These are phyloP conservation scores for Cheilosia urbana DNA, from an alignment of 2,888 invertebrate species.

Conservation along the genomic window DNA sequence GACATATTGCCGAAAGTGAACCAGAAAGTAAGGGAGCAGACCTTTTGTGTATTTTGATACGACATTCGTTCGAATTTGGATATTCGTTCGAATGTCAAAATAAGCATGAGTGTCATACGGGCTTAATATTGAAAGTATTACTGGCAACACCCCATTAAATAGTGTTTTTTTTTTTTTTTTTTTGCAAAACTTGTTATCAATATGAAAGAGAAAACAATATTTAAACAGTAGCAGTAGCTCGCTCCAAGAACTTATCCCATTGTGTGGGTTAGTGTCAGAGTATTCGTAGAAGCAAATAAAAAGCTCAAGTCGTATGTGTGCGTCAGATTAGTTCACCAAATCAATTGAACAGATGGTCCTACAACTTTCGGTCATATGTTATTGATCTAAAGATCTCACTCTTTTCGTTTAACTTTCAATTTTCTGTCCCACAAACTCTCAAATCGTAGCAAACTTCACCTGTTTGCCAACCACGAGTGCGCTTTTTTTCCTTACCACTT, in stretches of 20 bases:
- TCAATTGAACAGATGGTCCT: constrained; percentile 63
- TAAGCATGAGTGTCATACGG: too few species aligned
- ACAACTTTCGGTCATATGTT: constrained; percentile 52
- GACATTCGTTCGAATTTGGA: too few species aligned
- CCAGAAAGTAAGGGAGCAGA: too few species aligned
- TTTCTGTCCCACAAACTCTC: neutral
- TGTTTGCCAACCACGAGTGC: constrained; percentile 19
- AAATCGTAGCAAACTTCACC: constrained; percentile 19
- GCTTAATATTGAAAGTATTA: neutral
- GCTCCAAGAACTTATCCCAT: constrained; percentile 1
- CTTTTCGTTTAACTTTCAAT: constrained; percentile 1
- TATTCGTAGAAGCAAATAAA: constrained; percentile 7
- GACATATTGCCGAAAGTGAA: too few species aligned
- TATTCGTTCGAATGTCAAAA: too few species aligned
- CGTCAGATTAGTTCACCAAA: constrained; percentile 24
- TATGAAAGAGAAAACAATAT: constrained; percentile 54
- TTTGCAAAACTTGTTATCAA: constrained; percentile 56
- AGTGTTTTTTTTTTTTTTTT: neutral
- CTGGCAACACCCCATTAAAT: constrained; percentile 39
- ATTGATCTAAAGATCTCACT: constrained; percentile 15
- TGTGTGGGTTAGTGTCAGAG: constrained; percentile 7
- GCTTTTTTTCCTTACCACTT: constrained; percentile 1
- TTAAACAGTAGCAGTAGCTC: constrained; percentile 5
- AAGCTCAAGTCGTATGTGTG: constrained; percentile 18
- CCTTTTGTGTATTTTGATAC: too few species aligned